phyloP scores from a whole-genome alignment of 92 coral and sea anemone species.

The Ricordea florida region DNA sequence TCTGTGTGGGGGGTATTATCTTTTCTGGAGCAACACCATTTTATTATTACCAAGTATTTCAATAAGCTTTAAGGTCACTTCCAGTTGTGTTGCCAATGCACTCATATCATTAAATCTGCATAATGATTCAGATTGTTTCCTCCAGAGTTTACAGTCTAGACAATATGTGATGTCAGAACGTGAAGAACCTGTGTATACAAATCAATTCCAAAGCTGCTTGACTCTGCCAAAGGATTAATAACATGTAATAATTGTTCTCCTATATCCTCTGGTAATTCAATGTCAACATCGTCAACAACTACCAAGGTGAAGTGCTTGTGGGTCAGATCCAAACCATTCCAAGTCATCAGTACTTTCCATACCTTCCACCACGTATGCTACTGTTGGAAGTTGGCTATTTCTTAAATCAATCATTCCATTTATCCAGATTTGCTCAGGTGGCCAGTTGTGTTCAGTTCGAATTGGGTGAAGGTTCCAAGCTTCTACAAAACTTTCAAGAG shows the following conservation, averaged over 20 bases:
- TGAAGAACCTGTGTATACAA: constrained; percentile 32
- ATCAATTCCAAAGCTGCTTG: constrained; percentile 44
- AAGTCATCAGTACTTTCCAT: too few relatives aligned
- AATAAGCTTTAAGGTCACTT: neutral
- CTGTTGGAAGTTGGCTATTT: too few relatives aligned
- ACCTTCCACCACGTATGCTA: too few relatives aligned
- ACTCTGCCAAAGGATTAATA: constrained; percentile 21
- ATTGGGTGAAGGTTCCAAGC: too few relatives aligned
- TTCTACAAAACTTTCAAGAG: too few relatives aligned
- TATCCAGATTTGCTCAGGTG: too few relatives aligned
- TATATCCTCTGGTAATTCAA: constrained; percentile 5
- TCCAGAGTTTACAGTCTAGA: neutral
- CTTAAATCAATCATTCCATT: too few relatives aligned
- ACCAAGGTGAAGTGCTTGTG: constrained; percentile 22
- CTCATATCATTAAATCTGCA: neutral
- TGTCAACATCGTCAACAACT: constrained; percentile 29
- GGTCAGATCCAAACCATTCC: constrained; percentile 25
- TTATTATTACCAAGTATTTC: neutral
- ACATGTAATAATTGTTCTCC: neutral
- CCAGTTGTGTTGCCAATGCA: neutral
- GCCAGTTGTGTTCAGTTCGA: too few relatives aligned
- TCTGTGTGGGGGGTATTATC: constrained; percentile 4
- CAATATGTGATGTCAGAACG: neutral
- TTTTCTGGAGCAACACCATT: constrained; percentile 3
- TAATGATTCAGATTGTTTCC: neutral